phyloP scores from a whole-genome alignment of 2,888 invertebrate species.

The Sipunculus nudus region DNA sequence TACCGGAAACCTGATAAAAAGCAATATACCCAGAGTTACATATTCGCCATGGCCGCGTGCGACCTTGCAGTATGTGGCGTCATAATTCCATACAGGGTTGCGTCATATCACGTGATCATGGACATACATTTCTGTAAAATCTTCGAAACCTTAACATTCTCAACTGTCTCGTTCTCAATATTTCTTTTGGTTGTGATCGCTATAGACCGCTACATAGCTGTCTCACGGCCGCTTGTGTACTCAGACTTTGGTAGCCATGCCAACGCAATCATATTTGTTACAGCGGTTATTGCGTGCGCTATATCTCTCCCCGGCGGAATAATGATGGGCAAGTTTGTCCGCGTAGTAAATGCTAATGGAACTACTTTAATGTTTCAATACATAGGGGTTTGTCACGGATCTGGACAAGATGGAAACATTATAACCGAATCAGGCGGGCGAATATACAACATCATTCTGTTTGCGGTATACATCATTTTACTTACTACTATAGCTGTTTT shows the following conservation, averaged over 20 bases:
- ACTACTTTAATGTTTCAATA: constrained; percentile 40
- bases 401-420: constrained; percentile 23
- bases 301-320: constrained; percentile 47
- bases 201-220: constrained; percentile 9
- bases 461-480: constrained; percentile 38
- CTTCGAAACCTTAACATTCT: constrained; percentile 12
- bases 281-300: constrained; percentile 35
- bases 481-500: constrained; percentile 43
- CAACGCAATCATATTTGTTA: constrained; percentile 40
- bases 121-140: constrained; percentile 3
- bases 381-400: constrained; percentile 23
- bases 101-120: constrained; percentile 3
- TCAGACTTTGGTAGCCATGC: constrained; percentile 34
- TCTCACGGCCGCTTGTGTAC: constrained; percentile 1
- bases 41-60: constrained; percentile 1
- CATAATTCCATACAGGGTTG: constrained; percentile 8
- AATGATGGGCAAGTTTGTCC: constrained; percentile 31
- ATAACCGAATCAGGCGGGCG: constrained; percentile 36
- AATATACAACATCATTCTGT: constrained; percentile 42
- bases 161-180: constrained; percentile 3
- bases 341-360: background rate
- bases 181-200: constrained; percentile 6
- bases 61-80: constrained; percentile 4
- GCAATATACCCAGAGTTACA: constrained; percentile 1
- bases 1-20: background rate